phyloP scores from a whole-genome alignment of 2,113 vertebrate genomes.

The Orientallactaga bullata region DNA sequence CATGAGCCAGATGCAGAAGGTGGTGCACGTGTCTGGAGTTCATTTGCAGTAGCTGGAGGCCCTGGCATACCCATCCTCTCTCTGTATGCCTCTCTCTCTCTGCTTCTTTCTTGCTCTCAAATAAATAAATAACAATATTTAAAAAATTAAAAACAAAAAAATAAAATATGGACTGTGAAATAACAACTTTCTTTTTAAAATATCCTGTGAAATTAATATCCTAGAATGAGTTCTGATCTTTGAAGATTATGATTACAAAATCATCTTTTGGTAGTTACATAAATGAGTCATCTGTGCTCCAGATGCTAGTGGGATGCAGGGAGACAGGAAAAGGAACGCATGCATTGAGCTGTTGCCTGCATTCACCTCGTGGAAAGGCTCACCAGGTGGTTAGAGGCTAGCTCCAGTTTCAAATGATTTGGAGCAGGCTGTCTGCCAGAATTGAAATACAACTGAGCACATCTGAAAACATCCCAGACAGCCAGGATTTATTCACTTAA shows the following conservation, averaged over 20 bases:
- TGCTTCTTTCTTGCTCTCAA: no score
- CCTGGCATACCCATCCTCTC: no score
- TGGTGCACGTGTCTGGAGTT: no score
- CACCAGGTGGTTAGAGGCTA: neutral
- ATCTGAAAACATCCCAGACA: neutral
- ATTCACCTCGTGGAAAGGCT: neutral
- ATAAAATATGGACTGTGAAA: neutral
- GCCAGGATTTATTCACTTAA: conserved; percentile 2
- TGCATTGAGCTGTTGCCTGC: neutral
- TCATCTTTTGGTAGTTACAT: conserved; percentile 11
- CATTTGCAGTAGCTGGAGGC: no score
- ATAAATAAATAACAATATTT: no score
- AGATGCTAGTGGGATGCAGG: neutral
- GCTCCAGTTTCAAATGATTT: conserved; percentile 7
- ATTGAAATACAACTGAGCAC: conserved; percentile 1
- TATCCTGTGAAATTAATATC: neutral
- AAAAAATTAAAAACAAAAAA: no score
- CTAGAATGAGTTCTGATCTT: conserved; percentile 15
- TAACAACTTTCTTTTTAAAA: neutral
- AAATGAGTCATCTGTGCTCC: neutral
- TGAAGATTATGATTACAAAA: neutral
- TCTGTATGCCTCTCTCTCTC: no score
- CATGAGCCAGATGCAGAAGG: no score
- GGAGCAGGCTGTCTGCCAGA: neutral
- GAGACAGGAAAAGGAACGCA: neutral